phyloP scores from a whole-genome alignment of 2,797 vertebrate species.

The Acipenser transmontanus region DNA sequence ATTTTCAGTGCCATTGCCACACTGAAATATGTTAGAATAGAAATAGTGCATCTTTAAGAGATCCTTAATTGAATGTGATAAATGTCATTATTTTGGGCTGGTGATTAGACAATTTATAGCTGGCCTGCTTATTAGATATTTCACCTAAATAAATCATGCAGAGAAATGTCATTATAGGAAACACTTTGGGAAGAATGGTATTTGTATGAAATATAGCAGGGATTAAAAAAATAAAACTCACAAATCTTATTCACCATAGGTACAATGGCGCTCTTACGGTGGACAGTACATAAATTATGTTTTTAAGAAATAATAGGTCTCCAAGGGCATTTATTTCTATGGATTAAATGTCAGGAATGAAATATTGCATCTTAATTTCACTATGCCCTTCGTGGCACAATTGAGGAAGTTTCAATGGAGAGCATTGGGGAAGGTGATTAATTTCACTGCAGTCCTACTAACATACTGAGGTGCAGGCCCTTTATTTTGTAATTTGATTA shows the following conservation, averaged over 20 bases:
- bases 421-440: constrained; percentile 30
- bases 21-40: constrained; percentile 27
- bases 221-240: constrained; percentile 38
- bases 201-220: constrained; percentile 38
- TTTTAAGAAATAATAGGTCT: constrained; percentile 53
- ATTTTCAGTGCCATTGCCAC: no score
- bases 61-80: constrained; percentile 49
- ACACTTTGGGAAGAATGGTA: constrained; percentile 51
- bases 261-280: constrained; percentile 11
- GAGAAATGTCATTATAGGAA: constrained; percentile 51
- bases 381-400: constrained; percentile 42
- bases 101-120: constrained; percentile 54
- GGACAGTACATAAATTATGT: constrained; percentile 33
- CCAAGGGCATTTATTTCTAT: constrained; percentile 41
- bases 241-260: constrained; percentile 8
- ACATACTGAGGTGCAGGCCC: no score
- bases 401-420: constrained; percentile 37
- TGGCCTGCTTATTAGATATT: constrained; percentile 43
- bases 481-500: no score
- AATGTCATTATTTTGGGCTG: constrained; percentile 60
- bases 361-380: constrained; percentile 48
- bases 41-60: constrained; percentile 46
- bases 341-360: constrained; percentile 59
- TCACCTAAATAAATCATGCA: constrained; percentile 50
- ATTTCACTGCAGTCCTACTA: constrained; percentile 18